Conservation (phyloP, 2,113 vertebrate species). For the Hystrix cristata region DNA sequence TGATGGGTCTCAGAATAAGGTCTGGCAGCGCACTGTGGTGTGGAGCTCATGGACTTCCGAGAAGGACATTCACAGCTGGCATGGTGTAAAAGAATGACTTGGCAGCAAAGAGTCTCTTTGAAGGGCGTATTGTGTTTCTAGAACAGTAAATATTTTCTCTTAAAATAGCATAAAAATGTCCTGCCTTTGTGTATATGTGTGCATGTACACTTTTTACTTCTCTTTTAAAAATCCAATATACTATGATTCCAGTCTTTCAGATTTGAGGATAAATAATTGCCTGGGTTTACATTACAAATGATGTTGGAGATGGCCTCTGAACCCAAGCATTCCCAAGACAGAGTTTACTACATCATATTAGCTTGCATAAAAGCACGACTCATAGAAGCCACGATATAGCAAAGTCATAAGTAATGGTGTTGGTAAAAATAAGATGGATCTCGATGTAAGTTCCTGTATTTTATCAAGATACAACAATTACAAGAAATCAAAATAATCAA, state of each 20-base stretch:
- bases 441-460: neutral
- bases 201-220: rapidly evolving
- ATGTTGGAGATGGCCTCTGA: neutral
- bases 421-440: too few relatives aligned
- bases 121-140: neutral
- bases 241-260: neutral
- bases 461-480: neutral
- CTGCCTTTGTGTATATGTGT: neutral
- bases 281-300: neutral
- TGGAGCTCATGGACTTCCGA: rapidly evolving
- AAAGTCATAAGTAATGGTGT: neutral
- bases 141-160: neutral
- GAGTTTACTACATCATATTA: neutral
- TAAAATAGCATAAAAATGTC: neutral
- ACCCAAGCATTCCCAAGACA: rapidly evolving
- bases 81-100: neutral
- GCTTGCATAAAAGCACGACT: neutral
- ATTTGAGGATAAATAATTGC: neutral
- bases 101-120: neutral
- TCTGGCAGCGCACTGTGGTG: neutral
- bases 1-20: neutral
- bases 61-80: neutral
- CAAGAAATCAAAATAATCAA: neutral
- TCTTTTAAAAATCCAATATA: neutral
- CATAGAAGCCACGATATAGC: neutral